Evolutionary conservation across 2,113 vertebrate genomes (phyloP), one percentile per base, ranked within the genome.

Genomic region (Pongo pygmaeus): DNA sequence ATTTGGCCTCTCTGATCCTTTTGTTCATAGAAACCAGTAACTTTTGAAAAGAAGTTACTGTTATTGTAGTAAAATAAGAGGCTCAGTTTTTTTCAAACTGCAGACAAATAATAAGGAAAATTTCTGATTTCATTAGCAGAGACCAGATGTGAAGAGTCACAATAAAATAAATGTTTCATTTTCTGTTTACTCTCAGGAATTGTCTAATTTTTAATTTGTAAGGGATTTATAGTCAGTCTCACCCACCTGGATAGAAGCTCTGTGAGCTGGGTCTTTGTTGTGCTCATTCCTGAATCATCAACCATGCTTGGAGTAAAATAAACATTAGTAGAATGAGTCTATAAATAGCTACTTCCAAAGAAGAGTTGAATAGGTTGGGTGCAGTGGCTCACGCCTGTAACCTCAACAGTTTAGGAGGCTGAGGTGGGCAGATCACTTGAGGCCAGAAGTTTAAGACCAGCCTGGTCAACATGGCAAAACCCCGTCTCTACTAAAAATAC

Each of bases 111-210:
- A 35, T 70, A 48, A 50, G 72, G 48, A 87, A 96, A 93, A 32
- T 40, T 5, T 75, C 20, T 81, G 6, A 17, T 93, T 94, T 95
- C 4, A 91, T 61, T 75, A 75, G 27, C 35, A 69, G n/a, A 79
- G 38, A 30, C 14, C 84, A 87, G 67, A 84, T 94, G 20, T 92
- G 38, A 97, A 84, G 30, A 43, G 32, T 2, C 6, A 96, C 3
- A n/a, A 22, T 50, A 85, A 88, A 30, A 84, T 94, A 43, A 75
- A 40, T 84, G 1, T 89, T 94, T 96, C 85, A 0, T 72, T 70
- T 93, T 55, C 38, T 93, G n/a, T 30, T 88, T 92, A n/a, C 35
- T 70, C 25, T 67, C 52, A 85, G 43, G 81, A 92, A 94, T 81
- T 18, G 74, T 40, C 7, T 43, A 35, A 27, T 52, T 85, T 89